Evolutionary conservation across 1,140 invertebrate genomes (phyloP).

Genomic region (Eupeodes corollae): DNA sequence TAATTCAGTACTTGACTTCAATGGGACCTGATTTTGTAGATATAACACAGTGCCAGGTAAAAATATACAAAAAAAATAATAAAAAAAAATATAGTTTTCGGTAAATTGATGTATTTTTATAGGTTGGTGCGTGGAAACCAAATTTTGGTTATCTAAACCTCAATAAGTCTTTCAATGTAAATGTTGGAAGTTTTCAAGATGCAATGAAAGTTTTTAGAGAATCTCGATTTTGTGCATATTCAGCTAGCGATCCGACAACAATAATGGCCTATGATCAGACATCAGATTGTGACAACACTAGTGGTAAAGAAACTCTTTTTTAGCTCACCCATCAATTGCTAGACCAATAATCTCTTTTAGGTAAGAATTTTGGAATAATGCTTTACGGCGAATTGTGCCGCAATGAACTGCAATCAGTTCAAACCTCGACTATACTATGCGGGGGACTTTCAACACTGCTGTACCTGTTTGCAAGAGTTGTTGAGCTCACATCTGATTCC

Average conservation of each 20-base stretch:
- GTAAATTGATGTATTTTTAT: too few species aligned
- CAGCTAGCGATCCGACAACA: constrained; percentile 24
- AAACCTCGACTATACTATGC: constrained; percentile 23
- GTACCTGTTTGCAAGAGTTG: constrained; percentile 31
- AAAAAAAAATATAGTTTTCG: too few species aligned
- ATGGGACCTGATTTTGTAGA: constrained; percentile 34
- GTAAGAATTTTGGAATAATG: too few species aligned
- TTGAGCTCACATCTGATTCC: constrained; percentile 22
- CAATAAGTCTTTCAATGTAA: constrained; percentile 12
- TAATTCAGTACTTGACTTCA: constrained; percentile 25
- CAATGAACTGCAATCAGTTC: constrained; percentile 23
- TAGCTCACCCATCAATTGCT: too few species aligned
- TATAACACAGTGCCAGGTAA: constrained; percentile 25
- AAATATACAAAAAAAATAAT: too few species aligned
- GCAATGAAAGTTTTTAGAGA: constrained; percentile 23
- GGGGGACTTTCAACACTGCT: constrained; percentile 29
- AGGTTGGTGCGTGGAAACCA: constrained; percentile 28
- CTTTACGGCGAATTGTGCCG: constrained; percentile 26
- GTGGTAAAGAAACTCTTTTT: too few species aligned
- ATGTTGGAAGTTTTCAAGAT: constrained; percentile 21
- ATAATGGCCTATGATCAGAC: constrained; percentile 26
- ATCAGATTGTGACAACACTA: constrained; percentile 25
- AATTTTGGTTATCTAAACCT: constrained; percentile 28
- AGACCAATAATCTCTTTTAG: too few species aligned
- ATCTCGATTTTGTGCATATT: constrained; percentile 19